A percentile compares a stretch with the other conserved stretches of the same genome.
Conservation (phyloP, 1,140 invertebrate genomes). For the Dendrolimus kikuchii region DNA sequence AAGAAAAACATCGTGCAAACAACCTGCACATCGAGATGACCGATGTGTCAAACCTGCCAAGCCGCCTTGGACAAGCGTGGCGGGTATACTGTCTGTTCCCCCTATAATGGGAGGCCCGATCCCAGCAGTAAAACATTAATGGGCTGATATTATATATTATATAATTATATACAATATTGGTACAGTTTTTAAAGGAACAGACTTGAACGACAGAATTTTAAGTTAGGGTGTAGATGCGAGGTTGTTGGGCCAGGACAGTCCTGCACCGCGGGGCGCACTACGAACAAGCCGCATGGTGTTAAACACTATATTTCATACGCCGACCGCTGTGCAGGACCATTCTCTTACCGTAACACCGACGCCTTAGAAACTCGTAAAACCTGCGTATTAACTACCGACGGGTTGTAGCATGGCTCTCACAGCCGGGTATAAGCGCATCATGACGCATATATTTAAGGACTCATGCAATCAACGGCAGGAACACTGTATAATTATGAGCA, state of each 20-base stretch:
- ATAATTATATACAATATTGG: conserved; percentile 21
- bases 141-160: no score
- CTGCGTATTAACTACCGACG: conserved; percentile 25
- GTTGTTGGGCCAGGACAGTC: conserved; percentile 18
- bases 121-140: no score
- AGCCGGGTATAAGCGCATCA: not conserved
- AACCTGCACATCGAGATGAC: no score
- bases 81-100: no score
- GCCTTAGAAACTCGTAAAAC: conserved; percentile 38
- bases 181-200: conserved; percentile 6
- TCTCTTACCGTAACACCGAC: conserved; percentile 37
- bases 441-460: not conserved
- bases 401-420: no score
- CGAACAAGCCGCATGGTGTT: conserved; percentile 58
- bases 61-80: no score
- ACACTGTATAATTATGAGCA: no score
- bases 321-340: conserved; percentile 44
- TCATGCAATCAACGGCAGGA: no score
- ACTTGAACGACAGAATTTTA: not conserved
- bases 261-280: conserved; percentile 33
- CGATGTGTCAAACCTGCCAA: no score
- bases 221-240: conserved; percentile 26
- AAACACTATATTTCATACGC: conserved; percentile 64
- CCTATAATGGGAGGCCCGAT: no score
- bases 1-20: no score